phyloP scores from a whole-genome alignment of 2,113 vertebrate species.

The Leiothrix lutea region DNA sequence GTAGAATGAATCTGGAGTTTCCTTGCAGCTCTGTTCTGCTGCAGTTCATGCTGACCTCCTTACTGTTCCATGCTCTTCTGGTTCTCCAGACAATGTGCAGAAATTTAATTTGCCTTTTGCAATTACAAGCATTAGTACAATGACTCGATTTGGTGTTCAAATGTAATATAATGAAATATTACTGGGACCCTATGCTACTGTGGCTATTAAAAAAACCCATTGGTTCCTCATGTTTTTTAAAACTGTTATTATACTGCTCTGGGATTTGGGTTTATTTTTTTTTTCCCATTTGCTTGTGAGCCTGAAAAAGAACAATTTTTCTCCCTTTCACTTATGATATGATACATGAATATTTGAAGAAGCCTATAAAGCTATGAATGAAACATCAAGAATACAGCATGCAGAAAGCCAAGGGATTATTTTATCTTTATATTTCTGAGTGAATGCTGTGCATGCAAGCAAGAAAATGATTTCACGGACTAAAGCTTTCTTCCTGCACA shows the following conservation, averaged over 20 bases:
- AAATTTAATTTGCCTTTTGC: slow-evolving; percentile 33
- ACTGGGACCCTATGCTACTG: background rate
- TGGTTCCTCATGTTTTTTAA: slow-evolving; percentile 1
- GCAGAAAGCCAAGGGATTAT: slow-evolving; percentile 2
- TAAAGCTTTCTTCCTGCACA: slow-evolving; percentile 38
- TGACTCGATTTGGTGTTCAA: background rate
- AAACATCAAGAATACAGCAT: slow-evolving; percentile 33
- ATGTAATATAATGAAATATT: slow-evolving; percentile 19
- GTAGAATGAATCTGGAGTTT: background rate
- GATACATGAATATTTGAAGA: slow-evolving; percentile 65
- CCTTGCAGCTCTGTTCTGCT: background rate
- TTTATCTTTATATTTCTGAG: slow-evolving; percentile 49
- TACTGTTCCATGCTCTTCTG: background rate
- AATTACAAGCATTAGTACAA: slow-evolving; percentile 2
- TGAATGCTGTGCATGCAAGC: slow-evolving; percentile 54
- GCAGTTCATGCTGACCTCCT: background rate
- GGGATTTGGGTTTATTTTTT: slow-evolving; percentile 54
- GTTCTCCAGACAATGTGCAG: background rate
- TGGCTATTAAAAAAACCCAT: background rate
- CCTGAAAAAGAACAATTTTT: slow-evolving; percentile 57
- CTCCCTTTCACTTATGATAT: slow-evolving; percentile 62
- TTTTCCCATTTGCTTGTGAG: slow-evolving; percentile 30
- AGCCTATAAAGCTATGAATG: slow-evolving; percentile 55
- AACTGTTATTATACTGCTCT: background rate
- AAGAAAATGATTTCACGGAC: slow-evolving; percentile 57